Evolutionary conservation across 1,140 invertebrate genomes (phyloP), one percentile per base, ranked within the genome.

Genomic region (Adelges cooleyi): DNA sequence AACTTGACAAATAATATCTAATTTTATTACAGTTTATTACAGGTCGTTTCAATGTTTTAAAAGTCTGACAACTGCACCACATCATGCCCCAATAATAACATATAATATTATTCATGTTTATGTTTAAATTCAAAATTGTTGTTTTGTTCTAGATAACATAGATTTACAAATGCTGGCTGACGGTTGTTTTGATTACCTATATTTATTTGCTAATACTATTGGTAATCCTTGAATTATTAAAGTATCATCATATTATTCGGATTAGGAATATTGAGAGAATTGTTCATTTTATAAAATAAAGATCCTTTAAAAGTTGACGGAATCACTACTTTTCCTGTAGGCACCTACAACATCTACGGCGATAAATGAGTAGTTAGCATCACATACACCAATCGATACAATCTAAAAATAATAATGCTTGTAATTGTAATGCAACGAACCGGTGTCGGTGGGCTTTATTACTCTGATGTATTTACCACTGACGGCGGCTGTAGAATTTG

Each of bases 381-480:
- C 25, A 52, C 25, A 27, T 15, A 52, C 25, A 40, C 48, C 25
- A 25, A 46, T 22, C 29, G 29, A 33, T 49, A 79, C 76, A 42
- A 78, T 73, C 20, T 73, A 77, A 70, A 75, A 78, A 67, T 67
- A n/a, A n/a, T n/a, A 73, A 4, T 71, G 51, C 67, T 79, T 80
- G 52, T 78, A 77, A 69, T 78, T 78, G 51, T 70, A 77, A 69
- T 69, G 79, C n/a, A 71, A 38, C 6, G 71, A 71, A 20, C 77
- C 75, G 36, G 69, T 70, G 33, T 72, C 71, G n/a, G 33, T 5
- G 75, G 80, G 66, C 10, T 49, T 51, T 49, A 71, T 52, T 5
- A 69, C 59, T 20, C 66, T 36, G 33, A 69, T 54, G 36, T 67
- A 8, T n/a, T 53, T 53, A 53, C 51, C 51, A 22, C 33, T 27